Percentiles rank a stretch among this genome's conserved stretches.
phyloP scores from a whole-genome alignment of 2,113 vertebrate genomes.

The Syrrhaptes paradoxus region DNA sequence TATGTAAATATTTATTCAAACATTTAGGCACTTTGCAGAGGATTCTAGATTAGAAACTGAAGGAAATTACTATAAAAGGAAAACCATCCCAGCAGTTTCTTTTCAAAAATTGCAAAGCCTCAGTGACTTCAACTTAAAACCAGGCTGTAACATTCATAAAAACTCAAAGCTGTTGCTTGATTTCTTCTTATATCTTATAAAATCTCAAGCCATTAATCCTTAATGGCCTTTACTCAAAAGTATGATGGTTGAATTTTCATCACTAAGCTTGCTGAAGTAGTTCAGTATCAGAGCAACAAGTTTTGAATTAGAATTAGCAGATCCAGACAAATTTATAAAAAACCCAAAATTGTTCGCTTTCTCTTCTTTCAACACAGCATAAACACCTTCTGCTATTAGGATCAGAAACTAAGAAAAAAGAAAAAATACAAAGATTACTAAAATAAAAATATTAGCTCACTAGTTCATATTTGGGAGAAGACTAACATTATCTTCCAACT shows the following conservation, averaged over 20 bases:
- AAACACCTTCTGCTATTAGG: background rate
- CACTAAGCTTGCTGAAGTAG: background rate
- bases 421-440: background rate
- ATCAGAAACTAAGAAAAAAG: background rate
- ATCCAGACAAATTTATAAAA: background rate
- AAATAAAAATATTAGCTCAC: background rate
- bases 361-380: background rate
- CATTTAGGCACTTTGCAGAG: background rate
- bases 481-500: background rate
- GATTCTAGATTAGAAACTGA: background rate
- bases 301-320: background rate
- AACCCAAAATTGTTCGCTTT: background rate
- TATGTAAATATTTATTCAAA: slow-evolving; percentile 32
- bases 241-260: slow-evolving; percentile 18
- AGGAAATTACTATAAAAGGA: slow-evolving; percentile 29
- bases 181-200: background rate
- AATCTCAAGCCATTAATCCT: background rate
- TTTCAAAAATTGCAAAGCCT: background rate
- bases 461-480: background rate
- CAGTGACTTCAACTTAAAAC: background rate
- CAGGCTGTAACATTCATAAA: background rate
- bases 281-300: background rate
- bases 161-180: background rate
- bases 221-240: background rate
- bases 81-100: background rate